phyloP scores from a whole-genome alignment of 2,113 vertebrate genomes.

The Percina caprodes region DNA sequence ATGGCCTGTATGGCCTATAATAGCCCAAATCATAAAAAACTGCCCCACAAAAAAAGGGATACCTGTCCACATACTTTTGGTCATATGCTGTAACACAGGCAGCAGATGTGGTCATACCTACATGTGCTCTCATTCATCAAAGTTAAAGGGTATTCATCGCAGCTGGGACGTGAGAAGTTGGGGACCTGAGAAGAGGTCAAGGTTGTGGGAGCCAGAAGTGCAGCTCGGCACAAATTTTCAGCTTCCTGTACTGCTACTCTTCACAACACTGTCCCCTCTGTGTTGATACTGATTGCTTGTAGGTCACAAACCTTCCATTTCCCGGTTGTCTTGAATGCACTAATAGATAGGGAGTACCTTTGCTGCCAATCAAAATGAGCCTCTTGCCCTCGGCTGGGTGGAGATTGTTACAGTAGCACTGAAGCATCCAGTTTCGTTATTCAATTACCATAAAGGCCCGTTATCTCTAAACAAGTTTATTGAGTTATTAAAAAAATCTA shows the following conservation, averaged over 20 bases:
- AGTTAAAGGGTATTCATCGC: slow-evolving; percentile 7
- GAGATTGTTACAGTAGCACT: slow-evolving; percentile 72
- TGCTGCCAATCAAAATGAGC: slow-evolving; percentile 81
- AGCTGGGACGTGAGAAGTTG: slow-evolving; percentile 51
- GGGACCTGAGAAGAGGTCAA: slow-evolving; percentile 58
- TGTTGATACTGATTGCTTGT: slow-evolving; percentile 50
- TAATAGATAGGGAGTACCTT: slow-evolving; percentile 81
- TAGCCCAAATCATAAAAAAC: not conserved
- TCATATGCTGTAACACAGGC: not conserved
- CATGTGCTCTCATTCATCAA: not conserved
- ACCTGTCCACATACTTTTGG: not conserved
- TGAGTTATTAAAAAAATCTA: slow-evolving; percentile 63
- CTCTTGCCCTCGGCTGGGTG: slow-evolving; percentile 75
- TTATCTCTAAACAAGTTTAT: slow-evolving; percentile 74
- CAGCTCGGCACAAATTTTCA: slow-evolving; percentile 29
- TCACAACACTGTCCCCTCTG: slow-evolving; percentile 63
- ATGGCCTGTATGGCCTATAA: too few relatives aligned
- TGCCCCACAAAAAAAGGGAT: not conserved
- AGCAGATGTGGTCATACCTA: not conserved
- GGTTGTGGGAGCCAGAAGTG: slow-evolving; percentile 48
- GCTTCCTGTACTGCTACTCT: slow-evolving; percentile 49
- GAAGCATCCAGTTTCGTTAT: slow-evolving; percentile 78
- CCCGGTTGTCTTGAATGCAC: slow-evolving; percentile 51
- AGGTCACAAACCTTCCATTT: slow-evolving; percentile 69
- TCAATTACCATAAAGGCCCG: slow-evolving; percentile 71